Conservation (phyloP, 2,888 invertebrate species). For the Dendrolimus pini region DNA sequence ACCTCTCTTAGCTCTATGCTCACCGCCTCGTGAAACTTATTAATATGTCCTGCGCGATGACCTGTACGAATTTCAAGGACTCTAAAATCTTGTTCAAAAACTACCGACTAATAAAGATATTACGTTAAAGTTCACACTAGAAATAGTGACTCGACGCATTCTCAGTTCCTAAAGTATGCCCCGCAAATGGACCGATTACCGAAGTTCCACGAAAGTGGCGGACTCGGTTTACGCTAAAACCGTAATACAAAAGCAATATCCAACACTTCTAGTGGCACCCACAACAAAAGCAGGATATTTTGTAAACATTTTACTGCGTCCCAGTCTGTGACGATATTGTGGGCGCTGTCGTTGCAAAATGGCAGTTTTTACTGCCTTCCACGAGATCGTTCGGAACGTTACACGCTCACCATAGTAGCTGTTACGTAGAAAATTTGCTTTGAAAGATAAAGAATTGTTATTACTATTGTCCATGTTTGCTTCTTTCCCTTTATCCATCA, state of each 20-base stretch:
- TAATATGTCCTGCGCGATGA: too few relatives aligned
- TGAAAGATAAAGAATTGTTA: constrained; percentile 9
- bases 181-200: not conserved
- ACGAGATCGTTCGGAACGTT: constrained; percentile 44
- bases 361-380: constrained; percentile 65
- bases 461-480: not conserved
- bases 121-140: not conserved
- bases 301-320: constrained; percentile 71
- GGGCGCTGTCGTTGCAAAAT: constrained; percentile 62
- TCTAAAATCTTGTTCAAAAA: not conserved
- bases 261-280: constrained; percentile 42
- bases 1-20: too few relatives aligned
- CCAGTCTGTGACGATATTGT: constrained; percentile 69
- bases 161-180: not conserved
- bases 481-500: too few relatives aligned
- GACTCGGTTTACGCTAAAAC: constrained; percentile 42
- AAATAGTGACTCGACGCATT: not conserved
- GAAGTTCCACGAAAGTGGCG: constrained; percentile 22
- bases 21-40: too few relatives aligned
- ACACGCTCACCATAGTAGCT: constrained; percentile 30
- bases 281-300: constrained; percentile 63
- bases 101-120: not conserved
- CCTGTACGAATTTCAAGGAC: too few relatives aligned
- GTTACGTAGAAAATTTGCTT: constrained; percentile 21
- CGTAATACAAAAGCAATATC: constrained; percentile 63